Percentiles rank a stretch among this genome's conserved stretches.
These are phyloP conservation scores for Heliconius cydno DNA, from an alignment of 2,888 invertebrate genomes.

Conservation along the genomic window DNA sequence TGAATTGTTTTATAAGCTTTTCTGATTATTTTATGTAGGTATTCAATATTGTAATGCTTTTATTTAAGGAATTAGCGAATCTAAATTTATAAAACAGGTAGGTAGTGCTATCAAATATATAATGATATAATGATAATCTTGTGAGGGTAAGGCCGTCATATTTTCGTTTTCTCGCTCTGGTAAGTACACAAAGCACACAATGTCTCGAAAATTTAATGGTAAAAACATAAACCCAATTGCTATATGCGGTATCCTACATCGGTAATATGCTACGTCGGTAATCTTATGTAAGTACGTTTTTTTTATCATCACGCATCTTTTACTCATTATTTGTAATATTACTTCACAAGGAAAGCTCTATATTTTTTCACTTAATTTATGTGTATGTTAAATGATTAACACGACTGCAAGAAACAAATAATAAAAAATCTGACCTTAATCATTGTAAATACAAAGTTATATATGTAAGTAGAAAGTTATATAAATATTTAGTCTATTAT, in stretches of 20 bases:
- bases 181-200: not conserved
- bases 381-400: not conserved
- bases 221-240: too few relatives aligned
- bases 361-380: not conserved
- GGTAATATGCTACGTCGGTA: too few relatives aligned
- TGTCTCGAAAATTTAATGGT: too few relatives aligned
- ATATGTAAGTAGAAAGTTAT: conserved; percentile 26
- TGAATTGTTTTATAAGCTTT: too few relatives aligned
- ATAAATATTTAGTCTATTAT: conserved; percentile 26
- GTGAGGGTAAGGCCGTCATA: too few relatives aligned
- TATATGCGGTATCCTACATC: too few relatives aligned
- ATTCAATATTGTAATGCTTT: too few relatives aligned
- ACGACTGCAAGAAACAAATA: not conserved
- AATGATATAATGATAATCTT: not conserved
- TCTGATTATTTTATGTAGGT: too few relatives aligned
- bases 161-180: not conserved
- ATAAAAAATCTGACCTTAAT: not conserved
- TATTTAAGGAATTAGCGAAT: too few relatives aligned
- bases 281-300: too few relatives aligned
- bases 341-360: not conserved
- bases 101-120: not conserved
- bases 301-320: too few relatives aligned
- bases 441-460: conserved; percentile 13
- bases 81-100: too few relatives aligned
- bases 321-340: not conserved